Base-by-base conservation (phyloP, 2,797 vertebrate genomes). In the Hypotaenidia philippensis region DNA sequence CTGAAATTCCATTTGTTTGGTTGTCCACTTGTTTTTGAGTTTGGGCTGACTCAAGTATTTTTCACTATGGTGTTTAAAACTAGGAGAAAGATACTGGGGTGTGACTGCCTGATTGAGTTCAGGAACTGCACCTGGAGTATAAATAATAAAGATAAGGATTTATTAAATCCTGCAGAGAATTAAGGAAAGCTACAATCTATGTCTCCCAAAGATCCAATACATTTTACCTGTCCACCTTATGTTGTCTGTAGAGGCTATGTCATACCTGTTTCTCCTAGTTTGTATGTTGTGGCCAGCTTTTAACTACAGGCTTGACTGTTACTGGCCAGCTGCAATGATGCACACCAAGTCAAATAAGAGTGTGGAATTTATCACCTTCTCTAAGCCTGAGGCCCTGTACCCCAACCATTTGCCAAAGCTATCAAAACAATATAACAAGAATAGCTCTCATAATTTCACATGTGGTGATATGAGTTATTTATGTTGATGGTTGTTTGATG, bases 91-190 rank as follows among this genome's bases (percentile, higher is more conserved):
- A 34, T 44, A 55, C 13, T 69, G n/a, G 22, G 11, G 7, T 94
- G 38, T 70, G 56, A 41, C 45, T 74, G 20, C 23, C 27, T 59
- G 29, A 34, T 4, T 57, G 23, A 84, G 41, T 66, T 40, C 17
- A 92, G 49, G 34, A 65, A 29, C 31, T 63, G 25, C n/a, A 32
- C 6, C 31, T 64, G 38, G 13, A 86, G 12, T 55, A 29, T 23
- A 60, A 81, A 44, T 44, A 65, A 40, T 40, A 27, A 41, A 63
- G 6, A 34, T 34, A 75, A 74, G 15, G 29, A 61, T 76, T 64
- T 76, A 36, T 45, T 59, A 88, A 90, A 86, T 80, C 72, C 45
- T 86, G 17, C 38, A 75, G 47, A 59, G 55, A 86, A 77, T 79
- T 40, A 63, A 64, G 66, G 44, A 87, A 88, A 64, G 64, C 12